Percentiles rank a stretch among this genome's conserved stretches.
These are phyloP conservation scores for Hypomecis punctinalis DNA, from an alignment of 2,888 invertebrate species.

Conservation along the genomic window DNA sequence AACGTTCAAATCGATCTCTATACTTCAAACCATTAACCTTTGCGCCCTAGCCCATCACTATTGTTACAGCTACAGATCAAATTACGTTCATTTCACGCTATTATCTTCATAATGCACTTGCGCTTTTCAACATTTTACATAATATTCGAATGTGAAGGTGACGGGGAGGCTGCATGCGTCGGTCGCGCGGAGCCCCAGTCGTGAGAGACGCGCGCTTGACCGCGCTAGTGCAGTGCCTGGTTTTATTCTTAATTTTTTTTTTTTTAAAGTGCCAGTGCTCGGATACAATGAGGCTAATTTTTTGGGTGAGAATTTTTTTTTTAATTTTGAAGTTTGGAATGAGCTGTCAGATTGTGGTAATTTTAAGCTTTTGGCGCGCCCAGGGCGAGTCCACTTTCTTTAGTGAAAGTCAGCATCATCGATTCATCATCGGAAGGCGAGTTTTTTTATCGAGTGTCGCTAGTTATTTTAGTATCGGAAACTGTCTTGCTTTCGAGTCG, in stretches of 20 bases:
- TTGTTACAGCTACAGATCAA: constrained; percentile 30
- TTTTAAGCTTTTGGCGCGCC: constrained; percentile 41
- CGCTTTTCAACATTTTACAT: constrained; percentile 78
- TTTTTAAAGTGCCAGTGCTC: constrained; percentile 70
- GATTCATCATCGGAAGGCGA: constrained; percentile 60
- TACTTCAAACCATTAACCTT: constrained; percentile 31
- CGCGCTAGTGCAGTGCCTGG: constrained; percentile 78
- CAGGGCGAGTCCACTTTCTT: constrained; percentile 63
- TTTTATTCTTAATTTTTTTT: constrained; percentile 56
- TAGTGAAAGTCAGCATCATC: constrained; percentile 70
- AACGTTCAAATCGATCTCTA: constrained; percentile 18
- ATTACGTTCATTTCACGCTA: constrained; percentile 42
- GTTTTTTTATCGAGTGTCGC: constrained; percentile 57
- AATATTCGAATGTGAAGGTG: constrained; percentile 79
- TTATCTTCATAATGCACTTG: constrained; percentile 71
- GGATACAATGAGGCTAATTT: constrained; percentile 81
- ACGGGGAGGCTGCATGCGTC: constrained; percentile 68
- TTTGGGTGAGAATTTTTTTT: constrained; percentile 72
- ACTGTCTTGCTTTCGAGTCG: constrained; percentile 33
- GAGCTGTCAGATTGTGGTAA: constrained; percentile 20
- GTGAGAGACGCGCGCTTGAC: constrained; percentile 69
- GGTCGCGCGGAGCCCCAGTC: constrained; percentile 64
- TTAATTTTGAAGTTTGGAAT: constrained; percentile 37
- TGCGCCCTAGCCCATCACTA: constrained; percentile 21
- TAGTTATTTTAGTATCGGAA: constrained; percentile 45